Conservation (phyloP, 2,797 vertebrate species). For the Sebastes miniatus region DNA sequence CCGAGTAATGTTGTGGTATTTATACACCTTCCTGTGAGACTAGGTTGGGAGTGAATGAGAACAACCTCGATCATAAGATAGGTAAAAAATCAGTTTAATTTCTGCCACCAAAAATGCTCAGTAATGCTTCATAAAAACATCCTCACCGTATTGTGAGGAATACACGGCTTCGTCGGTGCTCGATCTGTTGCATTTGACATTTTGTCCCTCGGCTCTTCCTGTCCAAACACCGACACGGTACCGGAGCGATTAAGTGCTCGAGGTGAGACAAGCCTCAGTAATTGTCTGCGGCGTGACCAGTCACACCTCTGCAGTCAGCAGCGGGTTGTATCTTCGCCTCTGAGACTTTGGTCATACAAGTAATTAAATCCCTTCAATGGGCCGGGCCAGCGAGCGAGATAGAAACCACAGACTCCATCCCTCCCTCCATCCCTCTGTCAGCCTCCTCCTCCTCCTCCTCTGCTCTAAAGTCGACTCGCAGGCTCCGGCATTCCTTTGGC, state of each 20-base stretch:
- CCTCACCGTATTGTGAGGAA: not conserved
- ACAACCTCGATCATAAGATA: not conserved
- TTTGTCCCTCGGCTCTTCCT: not conserved
- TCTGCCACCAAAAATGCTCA: not conserved
- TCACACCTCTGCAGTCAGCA: conserved; percentile 46
- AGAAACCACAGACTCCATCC: conserved; percentile 50
- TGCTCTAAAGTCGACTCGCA: conserved; percentile 58
- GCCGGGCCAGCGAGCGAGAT: conserved; percentile 12
- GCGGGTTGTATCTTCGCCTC: conserved; percentile 13
- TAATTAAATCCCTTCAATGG: conserved; percentile 43
- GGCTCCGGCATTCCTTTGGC: conserved; percentile 82
- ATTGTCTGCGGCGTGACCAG: conserved; percentile 3
- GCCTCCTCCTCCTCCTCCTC: conserved; percentile 39
- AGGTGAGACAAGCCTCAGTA: conserved; percentile 10
- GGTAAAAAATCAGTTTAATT: not conserved
- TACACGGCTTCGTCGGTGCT: not conserved
- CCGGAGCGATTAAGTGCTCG: not conserved
- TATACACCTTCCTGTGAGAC: too few species aligned
- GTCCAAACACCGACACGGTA: not conserved
- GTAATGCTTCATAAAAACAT: not conserved
- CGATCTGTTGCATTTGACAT: not conserved
- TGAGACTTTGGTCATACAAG: conserved; percentile 33
- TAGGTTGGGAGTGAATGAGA: not conserved
- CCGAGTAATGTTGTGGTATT: too few species aligned
- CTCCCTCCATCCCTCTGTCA: not conserved